A percentile compares a stretch with the other conserved stretches of the same genome.
These are phyloP conservation scores for Crepidodera aurea DNA, from an alignment of 2,888 invertebrate genomes.

Conservation along the genomic window DNA sequence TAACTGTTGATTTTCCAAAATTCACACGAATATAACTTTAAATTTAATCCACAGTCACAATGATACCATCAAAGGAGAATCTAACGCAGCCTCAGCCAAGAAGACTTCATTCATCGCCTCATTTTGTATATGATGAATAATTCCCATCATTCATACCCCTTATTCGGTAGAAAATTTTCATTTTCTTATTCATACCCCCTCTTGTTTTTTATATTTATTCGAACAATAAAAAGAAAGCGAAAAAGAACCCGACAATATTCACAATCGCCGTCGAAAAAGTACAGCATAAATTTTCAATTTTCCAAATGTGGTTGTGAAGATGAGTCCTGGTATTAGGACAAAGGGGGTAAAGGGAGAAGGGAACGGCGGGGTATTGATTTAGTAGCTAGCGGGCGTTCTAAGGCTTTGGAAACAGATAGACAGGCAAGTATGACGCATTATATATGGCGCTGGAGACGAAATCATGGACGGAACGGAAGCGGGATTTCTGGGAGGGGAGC, in stretches of 20 bases:
- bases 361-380: slow-evolving; percentile 60
- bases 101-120: too few relatives aligned
- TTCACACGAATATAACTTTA: too few relatives aligned
- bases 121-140: too few relatives aligned
- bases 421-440: slow-evolving; percentile 63
- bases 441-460: slow-evolving; percentile 64
- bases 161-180: neutral
- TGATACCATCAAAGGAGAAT: too few relatives aligned
- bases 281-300: slow-evolving; percentile 52
- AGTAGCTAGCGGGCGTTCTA: slow-evolving; percentile 62
- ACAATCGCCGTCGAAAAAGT: slow-evolving; percentile 3
- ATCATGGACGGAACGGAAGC: slow-evolving; percentile 40
- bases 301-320: slow-evolving; percentile 52
- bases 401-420: slow-evolving; percentile 62
- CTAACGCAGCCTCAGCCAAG: too few relatives aligned
- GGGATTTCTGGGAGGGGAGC: slow-evolving; percentile 34
- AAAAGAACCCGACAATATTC: slow-evolving; percentile 9
- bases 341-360: slow-evolving; percentile 48
- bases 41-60: too few relatives aligned
- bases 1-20: too few relatives aligned
- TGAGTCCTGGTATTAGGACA: slow-evolving; percentile 49
- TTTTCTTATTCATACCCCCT: neutral
- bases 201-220: neutral
- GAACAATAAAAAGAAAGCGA: neutral
- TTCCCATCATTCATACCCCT: neutral